Percentiles rank a stretch among this genome's conserved stretches.
Conservation (phyloP, 1,140 invertebrate genomes). For the Ceratoteleas bidentatus region DNA sequence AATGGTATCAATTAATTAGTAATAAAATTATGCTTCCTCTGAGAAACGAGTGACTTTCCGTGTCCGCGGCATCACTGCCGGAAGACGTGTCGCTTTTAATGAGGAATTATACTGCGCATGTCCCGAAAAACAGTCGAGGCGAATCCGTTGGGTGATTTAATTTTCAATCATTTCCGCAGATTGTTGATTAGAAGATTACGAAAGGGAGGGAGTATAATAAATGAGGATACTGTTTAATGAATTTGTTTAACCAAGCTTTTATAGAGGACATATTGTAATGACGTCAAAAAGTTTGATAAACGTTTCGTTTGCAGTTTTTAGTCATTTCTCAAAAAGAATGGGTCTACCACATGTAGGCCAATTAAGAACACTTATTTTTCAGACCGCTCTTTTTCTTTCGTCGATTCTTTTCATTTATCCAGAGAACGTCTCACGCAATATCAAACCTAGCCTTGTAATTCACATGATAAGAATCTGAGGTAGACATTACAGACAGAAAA, state of each 20-base stretch:
- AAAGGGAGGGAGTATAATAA: no score
- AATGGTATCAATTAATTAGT: constrained; percentile 67
- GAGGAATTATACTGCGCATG: constrained; percentile 25
- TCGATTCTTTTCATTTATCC: not conserved
- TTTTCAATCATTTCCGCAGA: not conserved
- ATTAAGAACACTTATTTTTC: not conserved
- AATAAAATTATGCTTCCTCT: constrained; percentile 58
- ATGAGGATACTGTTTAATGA: no score
- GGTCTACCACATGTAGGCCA: not conserved
- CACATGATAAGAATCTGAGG: no score
- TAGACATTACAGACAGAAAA: no score
- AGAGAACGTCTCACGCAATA: not conserved
- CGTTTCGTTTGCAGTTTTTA: no score
- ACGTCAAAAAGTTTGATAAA: no score
- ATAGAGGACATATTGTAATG: no score
- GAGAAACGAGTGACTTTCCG: constrained; percentile 50
- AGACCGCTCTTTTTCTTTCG: not conserved
- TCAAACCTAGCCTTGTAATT: not conserved
- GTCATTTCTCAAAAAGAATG: no score
- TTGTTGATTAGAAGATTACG: not conserved
- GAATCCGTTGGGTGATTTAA: constrained; percentile 12
- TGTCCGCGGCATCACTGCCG: constrained; percentile 42
- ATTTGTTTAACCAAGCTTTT: no score
- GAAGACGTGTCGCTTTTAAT: constrained; percentile 45
- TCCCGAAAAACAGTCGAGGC: constrained; percentile 10